Evolutionary conservation across 37 sponge, comb jelly and placozoan genomes (phyloP).

Genomic region (Tethya wilhelma): DNA sequence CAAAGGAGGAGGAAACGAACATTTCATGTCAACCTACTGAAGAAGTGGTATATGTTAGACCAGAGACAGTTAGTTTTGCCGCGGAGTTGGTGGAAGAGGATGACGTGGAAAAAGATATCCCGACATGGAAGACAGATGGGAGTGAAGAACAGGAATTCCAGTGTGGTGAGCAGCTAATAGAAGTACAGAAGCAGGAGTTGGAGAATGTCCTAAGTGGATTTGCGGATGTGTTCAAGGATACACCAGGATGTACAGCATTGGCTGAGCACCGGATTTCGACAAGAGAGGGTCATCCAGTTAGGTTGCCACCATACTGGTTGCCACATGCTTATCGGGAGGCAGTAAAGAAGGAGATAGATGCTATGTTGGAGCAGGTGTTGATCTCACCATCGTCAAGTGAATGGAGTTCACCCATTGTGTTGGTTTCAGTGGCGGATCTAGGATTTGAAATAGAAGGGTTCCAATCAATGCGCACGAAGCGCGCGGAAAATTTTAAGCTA

Average conservation of each 20-base stretch:
- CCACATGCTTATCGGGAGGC: conserved; percentile 31
- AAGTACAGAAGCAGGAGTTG: not conserved
- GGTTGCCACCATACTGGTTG: conserved; percentile 23
- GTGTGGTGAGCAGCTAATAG: not conserved
- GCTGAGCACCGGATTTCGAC: not conserved
- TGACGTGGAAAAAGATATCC: no score
- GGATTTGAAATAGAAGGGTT: no score
- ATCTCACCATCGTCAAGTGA: conserved; percentile 33
- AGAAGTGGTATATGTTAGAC: not conserved
- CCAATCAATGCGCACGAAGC: no score
- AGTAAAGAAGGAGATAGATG: conserved; percentile 31
- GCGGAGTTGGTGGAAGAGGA: no score
- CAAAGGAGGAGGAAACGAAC: not conserved
- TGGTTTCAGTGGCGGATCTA: no score
- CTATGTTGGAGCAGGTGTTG: conserved; percentile 29
- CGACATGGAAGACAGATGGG: no score
- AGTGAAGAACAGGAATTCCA: no score
- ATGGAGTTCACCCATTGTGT: conserved; percentile 60
- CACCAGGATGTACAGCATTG: not conserved
- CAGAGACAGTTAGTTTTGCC: no score
- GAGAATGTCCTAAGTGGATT: not conserved
- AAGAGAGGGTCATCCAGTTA: not conserved
- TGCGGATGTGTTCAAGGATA: not conserved
- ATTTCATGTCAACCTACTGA: not conserved
- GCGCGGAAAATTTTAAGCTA: no score